Percentiles rank a stretch among this genome's conserved stretches.
phyloP scores from a whole-genome alignment of 2,113 vertebrate species.

The Eclectus roratus region DNA sequence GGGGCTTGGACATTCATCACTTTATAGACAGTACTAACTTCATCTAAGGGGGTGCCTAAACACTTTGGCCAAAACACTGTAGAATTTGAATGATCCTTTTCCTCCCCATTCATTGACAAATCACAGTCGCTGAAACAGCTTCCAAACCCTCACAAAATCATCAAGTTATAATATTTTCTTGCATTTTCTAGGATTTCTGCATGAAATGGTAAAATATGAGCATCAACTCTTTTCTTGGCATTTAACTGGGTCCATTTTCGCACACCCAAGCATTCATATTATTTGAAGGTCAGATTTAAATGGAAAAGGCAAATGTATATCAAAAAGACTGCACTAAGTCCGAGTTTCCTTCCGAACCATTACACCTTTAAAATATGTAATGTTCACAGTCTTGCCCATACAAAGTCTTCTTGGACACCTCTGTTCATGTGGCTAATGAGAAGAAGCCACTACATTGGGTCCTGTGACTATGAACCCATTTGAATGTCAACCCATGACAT shows the following conservation, averaged over 20 bases:
- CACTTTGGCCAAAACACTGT: not conserved
- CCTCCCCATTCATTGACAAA: not conserved
- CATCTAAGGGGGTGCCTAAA: not conserved
- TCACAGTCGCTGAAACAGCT: not conserved
- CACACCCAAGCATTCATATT: not conserved
- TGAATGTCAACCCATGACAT: too few species aligned
- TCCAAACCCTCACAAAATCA: not conserved
- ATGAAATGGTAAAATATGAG: not conserved
- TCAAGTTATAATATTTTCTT: not conserved
- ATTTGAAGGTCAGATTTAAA: slow-evolving; percentile 61
- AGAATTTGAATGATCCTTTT: not conserved
- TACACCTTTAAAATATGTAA: not conserved
- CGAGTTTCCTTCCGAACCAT: not conserved
- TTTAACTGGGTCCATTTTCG: not conserved
- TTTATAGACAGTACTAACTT: not conserved
- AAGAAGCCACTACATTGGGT: not conserved
- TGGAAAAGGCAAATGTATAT: slow-evolving; percentile 13
- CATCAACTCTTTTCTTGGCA: slow-evolving; percentile 31
- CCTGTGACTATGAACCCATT: not conserved
- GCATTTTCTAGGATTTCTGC: not conserved
- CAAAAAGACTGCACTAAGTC: slow-evolving; percentile 12
- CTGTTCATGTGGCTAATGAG: not conserved
- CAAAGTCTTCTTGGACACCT: not conserved
- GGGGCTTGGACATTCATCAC: not conserved
- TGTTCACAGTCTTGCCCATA: not conserved